Evolutionary conservation across 2,888 invertebrate genomes (phyloP), one percentile per base, ranked within the genome.

Genomic region (Dorcus hopei): DNA sequence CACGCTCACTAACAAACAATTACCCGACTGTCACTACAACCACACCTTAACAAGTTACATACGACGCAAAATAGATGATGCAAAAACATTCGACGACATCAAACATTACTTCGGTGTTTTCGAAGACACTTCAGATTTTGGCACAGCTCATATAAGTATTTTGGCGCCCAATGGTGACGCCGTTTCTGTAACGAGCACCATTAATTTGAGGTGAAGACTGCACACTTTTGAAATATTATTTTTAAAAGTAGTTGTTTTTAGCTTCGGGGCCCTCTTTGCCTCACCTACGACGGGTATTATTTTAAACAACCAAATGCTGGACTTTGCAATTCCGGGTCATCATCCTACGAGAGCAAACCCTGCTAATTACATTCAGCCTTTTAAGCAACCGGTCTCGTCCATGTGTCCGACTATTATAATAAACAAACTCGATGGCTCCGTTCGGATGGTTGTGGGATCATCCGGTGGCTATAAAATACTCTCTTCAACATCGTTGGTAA

Each of bases 401-500:
- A 95, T 95, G 93, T 86, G 86, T 58, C 95, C 95, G 0, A 82
- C 87, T 38, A 86, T 96, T 48, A 81, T 93, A 43, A 83, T 88
- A 2, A 87, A 86, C 65, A 70, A 68, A 6, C 77, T 82, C 26
- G 58, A 60, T 8, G 83, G 84, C 5, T 79, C 86, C 45, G 88
- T 86, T 0, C 79, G 81, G 40, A 75, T 86, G 71, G 79, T 85
- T 1, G 61, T 90, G 3, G 95, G 95, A 1, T 92, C 88, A 0
- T 90, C 95, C 1, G 95, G 95, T 2, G 95, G 95, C 14, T 88
- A 90, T 0, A 90, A 88, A 75, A 95, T 95, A 62, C 90, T 92
- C 3, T 90, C 92, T 0, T 85, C 90, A 61, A 85, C 90, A 3
- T 85, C 88, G 3, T 72, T 83, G 77, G 89, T 90, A 72, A 77